phyloP scores from a whole-genome alignment of 1,140 invertebrate species.

The Diorhabda carinulata region DNA sequence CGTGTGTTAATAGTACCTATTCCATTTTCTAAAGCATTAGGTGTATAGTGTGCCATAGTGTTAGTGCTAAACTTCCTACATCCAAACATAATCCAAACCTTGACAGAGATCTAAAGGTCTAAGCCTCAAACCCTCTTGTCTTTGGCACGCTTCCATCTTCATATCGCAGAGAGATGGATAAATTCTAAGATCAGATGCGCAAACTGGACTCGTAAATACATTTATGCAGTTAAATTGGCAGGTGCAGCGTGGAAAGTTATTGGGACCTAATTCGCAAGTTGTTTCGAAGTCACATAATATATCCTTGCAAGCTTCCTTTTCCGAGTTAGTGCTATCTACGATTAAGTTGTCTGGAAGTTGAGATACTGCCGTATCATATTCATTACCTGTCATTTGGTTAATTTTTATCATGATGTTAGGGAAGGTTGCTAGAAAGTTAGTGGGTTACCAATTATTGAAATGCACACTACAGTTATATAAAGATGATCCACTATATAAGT shows the following conservation, averaged over 20 bases:
- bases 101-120: slow-evolving; percentile 76
- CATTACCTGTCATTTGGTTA: slow-evolving; percentile 23
- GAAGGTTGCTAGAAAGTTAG: slow-evolving; percentile 33
- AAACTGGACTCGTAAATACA: slow-evolving; percentile 64
- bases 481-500: too few species aligned
- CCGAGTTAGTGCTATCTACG: slow-evolving; percentile 42
- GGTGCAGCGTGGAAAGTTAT: slow-evolving; percentile 71
- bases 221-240: slow-evolving; percentile 72
- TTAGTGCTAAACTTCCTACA: background rate
- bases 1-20: background rate
- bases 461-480: too few species aligned
- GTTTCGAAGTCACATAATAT: slow-evolving; percentile 81
- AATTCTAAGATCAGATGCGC: slow-evolving; percentile 75
- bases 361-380: slow-evolving; percentile 21
- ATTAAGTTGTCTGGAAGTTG: slow-evolving; percentile 27
- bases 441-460: background rate
- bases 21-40: background rate
- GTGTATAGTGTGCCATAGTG: background rate
- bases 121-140: slow-evolving; percentile 74
- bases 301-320: slow-evolving; percentile 67
- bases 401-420: slow-evolving; percentile 31
- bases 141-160: slow-evolving; percentile 80
- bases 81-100: slow-evolving; percentile 56
- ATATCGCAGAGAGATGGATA: slow-evolving; percentile 82
- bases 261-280: slow-evolving; percentile 71